Evolutionary conservation across 2,888 invertebrate genomes (phyloP), one percentile per base, ranked within the genome.

Genomic region (Meloe dianella): DNA sequence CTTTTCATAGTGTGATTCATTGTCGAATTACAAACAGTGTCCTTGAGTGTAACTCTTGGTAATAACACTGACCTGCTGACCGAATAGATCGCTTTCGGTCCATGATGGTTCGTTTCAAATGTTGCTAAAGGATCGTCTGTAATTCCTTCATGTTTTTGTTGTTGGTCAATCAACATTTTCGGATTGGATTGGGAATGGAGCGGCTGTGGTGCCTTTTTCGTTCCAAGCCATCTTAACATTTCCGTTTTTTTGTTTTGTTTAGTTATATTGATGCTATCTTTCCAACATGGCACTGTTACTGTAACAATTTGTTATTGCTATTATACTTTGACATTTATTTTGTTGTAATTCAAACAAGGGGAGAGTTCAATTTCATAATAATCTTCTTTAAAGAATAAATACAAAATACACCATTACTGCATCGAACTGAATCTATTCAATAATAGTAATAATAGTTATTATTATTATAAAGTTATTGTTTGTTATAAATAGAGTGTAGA

Each of bases 1-100:
- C 74, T 74, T 72, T 74, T 74, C 69, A 69, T 61, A 69, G 59
- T 60, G 60, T 41, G n/a, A 41, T 17, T 41, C 41, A 41, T 1
- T 41, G 64, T 51, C 41, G 65, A 57, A 64, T 66, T 69, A 64
- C 30, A 56, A 29, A 66, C 54, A 66, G 69, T 72, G 64, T 72
- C 75, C 75, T 75, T 77, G 75, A 79, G 75, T 54, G 75, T 72
- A 61, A 81, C 85, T 1, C 87, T 86, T 0, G 86, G 82, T 58
- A 87, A 85, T 8, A 86, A 85, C n/a, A 88, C 88, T 78, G 86
- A 88, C 70, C 87, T 86, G 69, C 87, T 87, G 60, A 87, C 86
- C 12, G 85, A 85, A 61, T 88, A 87, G 70, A 88, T 87, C 73
- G 85, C 85, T 70, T 86, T 85, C 83, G 85, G 85, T 78, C 71